A percentile compares a stretch with the other conserved stretches of the same genome.
Conservation (phyloP, 2,797 vertebrate genomes). For the Kryptopterus vitreolus region DNA sequence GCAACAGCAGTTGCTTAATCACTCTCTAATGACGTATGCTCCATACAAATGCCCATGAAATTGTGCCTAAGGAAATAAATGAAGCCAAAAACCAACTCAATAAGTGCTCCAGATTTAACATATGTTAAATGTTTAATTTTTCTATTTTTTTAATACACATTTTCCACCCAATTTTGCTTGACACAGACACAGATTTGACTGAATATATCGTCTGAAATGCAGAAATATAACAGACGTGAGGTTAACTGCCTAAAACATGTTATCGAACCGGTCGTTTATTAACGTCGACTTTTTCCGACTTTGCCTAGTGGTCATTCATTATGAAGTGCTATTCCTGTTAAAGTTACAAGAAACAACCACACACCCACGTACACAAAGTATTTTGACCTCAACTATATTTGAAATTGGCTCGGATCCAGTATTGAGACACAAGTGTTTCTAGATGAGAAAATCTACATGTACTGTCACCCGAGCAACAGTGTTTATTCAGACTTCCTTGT, state of each 20-base stretch:
- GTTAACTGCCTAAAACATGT: neutral
- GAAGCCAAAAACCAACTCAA: neutral
- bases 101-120: neutral
- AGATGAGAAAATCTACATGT: neutral
- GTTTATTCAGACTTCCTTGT: neutral
- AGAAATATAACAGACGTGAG: neutral
- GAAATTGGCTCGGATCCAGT: neutral
- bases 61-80: neutral
- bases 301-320: neutral
- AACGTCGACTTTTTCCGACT: neutral
- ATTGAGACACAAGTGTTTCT: neutral
- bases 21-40: conserved; percentile 21
- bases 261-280: neutral
- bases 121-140: too few species aligned
- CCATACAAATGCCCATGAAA: conserved; percentile 7
- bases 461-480: neutral
- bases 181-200: neutral
- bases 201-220: neutral
- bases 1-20: conserved; percentile 29
- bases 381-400: neutral
- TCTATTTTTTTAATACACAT: neutral
- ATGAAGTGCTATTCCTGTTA: neutral
- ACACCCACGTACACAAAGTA: neutral
- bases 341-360: neutral
- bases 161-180: neutral